A percentile compares a stretch with the other conserved stretches of the same genome.
These are phyloP conservation scores for Tuberolachnus salignus DNA, from an alignment of 2,888 invertebrate species.

Conservation along the genomic window DNA sequence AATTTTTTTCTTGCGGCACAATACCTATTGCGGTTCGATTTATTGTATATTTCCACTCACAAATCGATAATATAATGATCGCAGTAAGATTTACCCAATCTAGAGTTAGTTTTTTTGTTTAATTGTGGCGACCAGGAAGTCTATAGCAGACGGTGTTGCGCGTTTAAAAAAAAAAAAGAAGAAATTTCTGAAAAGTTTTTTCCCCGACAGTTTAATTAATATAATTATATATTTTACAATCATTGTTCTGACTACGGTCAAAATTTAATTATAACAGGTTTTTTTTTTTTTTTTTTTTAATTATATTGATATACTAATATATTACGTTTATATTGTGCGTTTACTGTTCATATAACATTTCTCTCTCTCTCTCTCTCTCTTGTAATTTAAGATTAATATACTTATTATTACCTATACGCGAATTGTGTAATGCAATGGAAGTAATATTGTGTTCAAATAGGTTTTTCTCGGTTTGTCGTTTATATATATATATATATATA, in stretches of 20 bases:
- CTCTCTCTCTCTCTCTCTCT: background rate
- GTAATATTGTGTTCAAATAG: background rate
- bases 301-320: background rate
- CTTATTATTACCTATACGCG: background rate
- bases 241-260: too few relatives aligned
- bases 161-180: too few relatives aligned
- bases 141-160: too few relatives aligned
- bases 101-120: too few relatives aligned
- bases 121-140: background rate
- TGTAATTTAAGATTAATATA: constrained; percentile 9
- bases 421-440: background rate
- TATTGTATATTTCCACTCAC: too few relatives aligned
- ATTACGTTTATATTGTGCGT: background rate
- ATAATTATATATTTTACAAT: background rate
- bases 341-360: background rate
- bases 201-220: background rate
- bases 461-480: background rate
- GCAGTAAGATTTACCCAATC: too few relatives aligned
- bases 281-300: background rate
- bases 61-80: too few relatives aligned
- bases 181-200: background rate
- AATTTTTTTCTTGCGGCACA: too few relatives aligned
- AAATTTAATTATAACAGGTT: too few relatives aligned
- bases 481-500: background rate
- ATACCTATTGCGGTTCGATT: too few relatives aligned